Evolutionary conservation across 2,888 invertebrate genomes (phyloP), one percentile per base, ranked within the genome.

Genomic region (Cataglyphis cursor): DNA sequence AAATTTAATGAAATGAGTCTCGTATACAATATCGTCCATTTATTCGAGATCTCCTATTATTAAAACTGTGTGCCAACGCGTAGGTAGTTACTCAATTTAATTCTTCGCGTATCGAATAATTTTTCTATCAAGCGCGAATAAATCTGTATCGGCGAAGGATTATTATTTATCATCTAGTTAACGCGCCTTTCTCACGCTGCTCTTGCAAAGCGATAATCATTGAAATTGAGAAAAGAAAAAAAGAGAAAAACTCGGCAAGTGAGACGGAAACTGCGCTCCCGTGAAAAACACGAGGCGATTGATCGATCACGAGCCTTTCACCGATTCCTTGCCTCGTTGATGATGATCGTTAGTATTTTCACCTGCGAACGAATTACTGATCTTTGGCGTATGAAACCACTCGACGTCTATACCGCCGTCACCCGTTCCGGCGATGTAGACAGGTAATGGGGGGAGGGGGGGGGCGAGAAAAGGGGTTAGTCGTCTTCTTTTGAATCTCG

Each of bases 401-500:
- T 85, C 85, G 82, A 81, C 76, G 15, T 24, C 24, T 24, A 41
- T 44, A 44, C 28, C 65, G 38, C 24, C 81, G 74, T 59, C 38
- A 68, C 48, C 18, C 18, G 38, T 41, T 48, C 9, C 41, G 35
- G 74, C 80, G 31, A 57, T 59, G 62, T 38, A 80, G 76, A 72
- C 75, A 35, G 48, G 12, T 64, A 59, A 48, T 31, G 66, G 28
- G 73, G 80, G 78, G 4, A 8, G 51, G 8, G 4, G 12, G 12
- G n/a, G 65, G 85, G 83, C 86, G 85, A 84, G 57, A 85, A 31
- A 31, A 80, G 86, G 89, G 89, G 87, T 90, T 91, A 91, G 90
- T 90, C 90, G 85, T 90, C 91, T 92, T 92, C 92, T 92, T 92
- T 93, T 93, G 93, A 93, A 93, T 93, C 92, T 92, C 91, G 88